Percentiles rank a stretch among this genome's conserved stretches.
Evolutionary conservation across 2,888 invertebrate species (phyloP).

Genomic region (Ctenicera cuprea): DNA sequence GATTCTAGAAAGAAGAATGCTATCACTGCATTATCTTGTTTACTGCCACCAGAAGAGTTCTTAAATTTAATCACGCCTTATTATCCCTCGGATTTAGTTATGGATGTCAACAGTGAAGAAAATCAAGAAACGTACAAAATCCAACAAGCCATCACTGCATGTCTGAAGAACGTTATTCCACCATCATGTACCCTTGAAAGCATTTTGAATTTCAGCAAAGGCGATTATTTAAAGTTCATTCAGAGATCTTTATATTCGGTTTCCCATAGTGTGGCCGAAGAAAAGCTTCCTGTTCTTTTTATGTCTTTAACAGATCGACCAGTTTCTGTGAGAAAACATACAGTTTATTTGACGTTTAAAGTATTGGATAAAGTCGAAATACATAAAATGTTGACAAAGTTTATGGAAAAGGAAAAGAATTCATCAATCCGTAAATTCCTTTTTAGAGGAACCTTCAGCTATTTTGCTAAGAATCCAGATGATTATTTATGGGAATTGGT

Average conservation of each 20-base stretch:
- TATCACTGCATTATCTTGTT: constrained; percentile 26
- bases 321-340: constrained; percentile 50
- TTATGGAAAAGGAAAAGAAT: constrained; percentile 41
- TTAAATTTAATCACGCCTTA: constrained; percentile 26
- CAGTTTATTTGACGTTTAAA: constrained; percentile 36
- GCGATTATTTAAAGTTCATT: constrained; percentile 46
- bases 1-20: constrained; percentile 19
- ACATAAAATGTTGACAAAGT: constrained; percentile 19
- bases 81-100: constrained; percentile 31
- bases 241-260: constrained; percentile 43
- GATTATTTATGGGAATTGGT: constrained; percentile 35
- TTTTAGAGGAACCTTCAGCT: constrained; percentile 33
- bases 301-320: constrained; percentile 25
- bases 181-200: constrained; percentile 30
- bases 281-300: constrained; percentile 21
- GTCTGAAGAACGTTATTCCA: constrained; percentile 38
- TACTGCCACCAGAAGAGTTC: constrained; percentile 26
- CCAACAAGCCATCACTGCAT: constrained; percentile 35
- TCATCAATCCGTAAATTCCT: constrained; percentile 40
- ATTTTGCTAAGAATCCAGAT: constrained; percentile 36
- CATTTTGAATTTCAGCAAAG: constrained; percentile 40
- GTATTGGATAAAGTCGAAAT: constrained; percentile 21
- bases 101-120: constrained; percentile 22
- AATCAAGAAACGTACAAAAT: constrained; percentile 31
- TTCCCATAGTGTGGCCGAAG: constrained; percentile 33